These are phyloP conservation scores for Amphipyra tragopoginis DNA, from an alignment of 2,888 invertebrate species.

Conservation along the genomic window DNA sequence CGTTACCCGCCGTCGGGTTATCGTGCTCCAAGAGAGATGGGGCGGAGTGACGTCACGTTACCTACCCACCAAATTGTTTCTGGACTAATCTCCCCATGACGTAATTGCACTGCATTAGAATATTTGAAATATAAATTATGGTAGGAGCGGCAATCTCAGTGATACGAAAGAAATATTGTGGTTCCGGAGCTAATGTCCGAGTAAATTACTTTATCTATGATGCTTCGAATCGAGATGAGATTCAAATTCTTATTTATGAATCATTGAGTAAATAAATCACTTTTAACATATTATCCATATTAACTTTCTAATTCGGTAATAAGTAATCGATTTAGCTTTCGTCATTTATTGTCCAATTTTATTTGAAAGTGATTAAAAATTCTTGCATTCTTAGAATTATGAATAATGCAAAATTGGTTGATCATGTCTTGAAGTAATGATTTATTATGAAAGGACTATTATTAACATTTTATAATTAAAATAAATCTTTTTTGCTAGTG, in stretches of 20 bases:
- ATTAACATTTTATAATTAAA: slow-evolving; percentile 3
- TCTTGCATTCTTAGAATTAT: slow-evolving; percentile 15
- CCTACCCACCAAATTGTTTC: slow-evolving; percentile 60
- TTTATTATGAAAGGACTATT: slow-evolving; percentile 10
- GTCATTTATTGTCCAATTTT: slow-evolving; percentile 23
- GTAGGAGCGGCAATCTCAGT: slow-evolving; percentile 67
- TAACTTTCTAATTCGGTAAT: slow-evolving; percentile 51
- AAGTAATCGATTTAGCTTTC: slow-evolving; percentile 44
- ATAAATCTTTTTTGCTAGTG: slow-evolving; percentile 1
- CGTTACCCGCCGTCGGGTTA: slow-evolving; percentile 65
- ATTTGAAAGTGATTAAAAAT: slow-evolving; percentile 27
- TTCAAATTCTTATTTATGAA: slow-evolving; percentile 62
- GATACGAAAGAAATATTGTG: slow-evolving; percentile 74
- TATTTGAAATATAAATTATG: slow-evolving; percentile 73
- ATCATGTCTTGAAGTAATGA: slow-evolving; percentile 11
- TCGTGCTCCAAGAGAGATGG: slow-evolving; percentile 70
- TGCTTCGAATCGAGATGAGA: slow-evolving; percentile 52
- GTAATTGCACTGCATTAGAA: slow-evolving; percentile 72
- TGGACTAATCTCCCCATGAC: slow-evolving; percentile 66
- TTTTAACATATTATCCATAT: slow-evolving; percentile 44
- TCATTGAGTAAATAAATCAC: slow-evolving; percentile 56
- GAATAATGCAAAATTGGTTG: slow-evolving; percentile 19
- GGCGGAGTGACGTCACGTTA: slow-evolving; percentile 69
- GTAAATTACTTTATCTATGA: slow-evolving; percentile 66
- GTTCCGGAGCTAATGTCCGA: slow-evolving; percentile 64